Percentiles rank a stretch among this genome's conserved stretches.
phyloP scores from a whole-genome alignment of 2,888 invertebrate genomes.

The Aphodius granarius region DNA sequence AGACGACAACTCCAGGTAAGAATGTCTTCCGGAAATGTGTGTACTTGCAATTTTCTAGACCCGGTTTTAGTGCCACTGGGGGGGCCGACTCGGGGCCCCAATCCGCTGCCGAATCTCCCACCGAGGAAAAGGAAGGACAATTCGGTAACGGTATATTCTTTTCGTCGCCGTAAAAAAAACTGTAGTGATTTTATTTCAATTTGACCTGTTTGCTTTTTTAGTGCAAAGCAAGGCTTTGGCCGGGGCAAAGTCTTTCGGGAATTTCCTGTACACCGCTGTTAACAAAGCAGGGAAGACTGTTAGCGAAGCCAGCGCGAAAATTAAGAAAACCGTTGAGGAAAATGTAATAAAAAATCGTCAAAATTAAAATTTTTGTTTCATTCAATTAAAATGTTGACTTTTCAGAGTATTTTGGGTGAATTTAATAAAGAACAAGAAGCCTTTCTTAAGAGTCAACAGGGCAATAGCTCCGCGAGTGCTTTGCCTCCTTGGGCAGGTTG shows the following conservation, averaged over 20 bases:
- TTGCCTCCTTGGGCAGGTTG: constrained; percentile 95
- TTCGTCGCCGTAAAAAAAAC: not conserved
- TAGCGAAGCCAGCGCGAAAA: constrained; percentile 86
- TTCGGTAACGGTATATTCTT: constrained; percentile 67
- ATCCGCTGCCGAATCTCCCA: constrained; percentile 77
- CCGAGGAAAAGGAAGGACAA: constrained; percentile 77
- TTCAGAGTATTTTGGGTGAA: constrained; percentile 93
- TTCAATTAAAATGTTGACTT: not conserved
- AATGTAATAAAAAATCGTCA: constrained; percentile 65
- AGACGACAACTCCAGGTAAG: constrained; percentile 85
- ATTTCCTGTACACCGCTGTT: constrained; percentile 91
- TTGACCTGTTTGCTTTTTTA: constrained; percentile 47
- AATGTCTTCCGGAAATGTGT: constrained; percentile 17
- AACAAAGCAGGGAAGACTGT: constrained; percentile 94
- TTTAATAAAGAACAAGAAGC: constrained; percentile 97
- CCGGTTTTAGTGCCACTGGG: constrained; percentile 76
- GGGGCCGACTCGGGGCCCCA: constrained; percentile 87
- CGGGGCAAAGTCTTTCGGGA: constrained; percentile 88
- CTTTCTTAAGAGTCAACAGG: constrained; percentile 86
- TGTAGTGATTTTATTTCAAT: not conserved
- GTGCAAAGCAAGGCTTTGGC: constrained; percentile 89
- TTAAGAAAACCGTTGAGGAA: constrained; percentile 95
- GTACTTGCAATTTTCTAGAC: constrained; percentile 34
- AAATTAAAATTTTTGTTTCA: too few relatives aligned
- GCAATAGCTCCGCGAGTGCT: constrained; percentile 66